These are phyloP conservation scores for Synergus umbraculus DNA, from an alignment of 2,888 invertebrate genomes.

Conservation along the genomic window DNA sequence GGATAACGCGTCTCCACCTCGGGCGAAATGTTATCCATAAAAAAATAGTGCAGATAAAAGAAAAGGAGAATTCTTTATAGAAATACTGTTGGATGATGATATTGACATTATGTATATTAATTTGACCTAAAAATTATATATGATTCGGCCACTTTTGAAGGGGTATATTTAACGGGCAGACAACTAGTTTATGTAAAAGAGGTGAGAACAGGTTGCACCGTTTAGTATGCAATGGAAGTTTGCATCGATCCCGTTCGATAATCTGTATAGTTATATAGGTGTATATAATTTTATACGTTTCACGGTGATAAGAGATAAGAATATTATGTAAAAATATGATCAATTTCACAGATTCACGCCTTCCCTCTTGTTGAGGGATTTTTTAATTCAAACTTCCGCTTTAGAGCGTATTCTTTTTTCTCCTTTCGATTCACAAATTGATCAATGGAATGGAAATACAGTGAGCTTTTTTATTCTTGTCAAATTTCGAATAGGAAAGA, in stretches of 20 bases:
- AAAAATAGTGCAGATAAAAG: neutral
- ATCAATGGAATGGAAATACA: neutral
- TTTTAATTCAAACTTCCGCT: conserved; percentile 19
- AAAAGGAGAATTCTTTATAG: neutral
- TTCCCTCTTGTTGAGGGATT: neutral
- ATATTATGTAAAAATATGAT: conserved; percentile 33
- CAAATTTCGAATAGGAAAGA: neutral
- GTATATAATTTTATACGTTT: conserved; percentile 36
- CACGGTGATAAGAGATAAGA: conserved; percentile 31
- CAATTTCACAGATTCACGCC: conserved; percentile 12
- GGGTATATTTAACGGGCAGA: conserved; percentile 3
- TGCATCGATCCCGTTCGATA: conserved; percentile 24
- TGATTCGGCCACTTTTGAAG: neutral
- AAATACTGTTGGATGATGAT: neutral
- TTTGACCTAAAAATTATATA: neutral
- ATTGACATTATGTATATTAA: conserved; percentile 1
- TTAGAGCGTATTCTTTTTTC: neutral
- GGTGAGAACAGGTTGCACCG: conserved; percentile 33
- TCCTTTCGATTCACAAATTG: neutral
- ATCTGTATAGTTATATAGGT: neutral
- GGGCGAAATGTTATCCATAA: neutral
- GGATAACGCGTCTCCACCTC: neutral
- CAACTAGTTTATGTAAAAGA: conserved; percentile 20
- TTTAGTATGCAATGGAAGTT: conserved; percentile 37
- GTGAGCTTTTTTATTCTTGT: neutral